phyloP scores from a whole-genome alignment of 2,888 invertebrate genomes.

The Philereme transversata region DNA sequence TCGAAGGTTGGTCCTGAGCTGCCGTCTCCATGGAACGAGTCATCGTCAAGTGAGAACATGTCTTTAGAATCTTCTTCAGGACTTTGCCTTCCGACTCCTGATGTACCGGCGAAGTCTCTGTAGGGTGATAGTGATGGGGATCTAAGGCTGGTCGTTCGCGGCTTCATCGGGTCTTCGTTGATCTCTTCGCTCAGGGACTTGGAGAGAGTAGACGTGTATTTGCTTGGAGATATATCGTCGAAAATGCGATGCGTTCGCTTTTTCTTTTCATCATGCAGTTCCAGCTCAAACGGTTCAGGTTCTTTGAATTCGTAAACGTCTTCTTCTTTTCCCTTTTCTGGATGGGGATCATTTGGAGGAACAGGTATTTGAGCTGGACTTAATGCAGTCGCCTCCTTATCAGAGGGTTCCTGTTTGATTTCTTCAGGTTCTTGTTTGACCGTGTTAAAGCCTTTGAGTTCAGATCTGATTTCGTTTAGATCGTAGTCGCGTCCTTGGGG shows the following conservation, averaged over 20 bases:
- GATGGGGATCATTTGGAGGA: constrained; percentile 50
- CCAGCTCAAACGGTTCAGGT: constrained; percentile 94
- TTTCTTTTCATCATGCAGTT: constrained; percentile 85
- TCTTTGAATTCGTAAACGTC: constrained; percentile 96
- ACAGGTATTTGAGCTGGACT: constrained; percentile 40
- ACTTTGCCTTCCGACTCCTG: constrained; percentile 85
- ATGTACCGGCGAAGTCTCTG: constrained; percentile 70
- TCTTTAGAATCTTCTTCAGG: constrained; percentile 86
- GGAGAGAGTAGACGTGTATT: constrained; percentile 72
- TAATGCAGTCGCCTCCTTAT: constrained; percentile 48
- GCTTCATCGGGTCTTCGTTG: constrained; percentile 67
- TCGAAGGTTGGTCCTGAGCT: constrained; percentile 80
- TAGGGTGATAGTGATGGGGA: constrained; percentile 77
- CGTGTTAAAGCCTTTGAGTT: constrained; percentile 89
- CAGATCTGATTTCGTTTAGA: constrained; percentile 92
- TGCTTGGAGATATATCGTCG: constrained; percentile 79
- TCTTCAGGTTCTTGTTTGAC: constrained; percentile 80
- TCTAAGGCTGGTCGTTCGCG: constrained; percentile 60
- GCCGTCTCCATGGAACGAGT: constrained; percentile 84
- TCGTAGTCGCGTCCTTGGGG: constrained; percentile 88
- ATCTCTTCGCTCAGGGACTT: constrained; percentile 84
- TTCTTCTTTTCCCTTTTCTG: constrained; percentile 70
- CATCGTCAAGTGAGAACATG: constrained; percentile 84
- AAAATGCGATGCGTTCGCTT: constrained; percentile 79
- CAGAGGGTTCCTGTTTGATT: constrained; percentile 59